These are phyloP conservation scores for Melinaea marsaeus DNA, from an alignment of 2,888 invertebrate species.

Conservation along the genomic window DNA sequence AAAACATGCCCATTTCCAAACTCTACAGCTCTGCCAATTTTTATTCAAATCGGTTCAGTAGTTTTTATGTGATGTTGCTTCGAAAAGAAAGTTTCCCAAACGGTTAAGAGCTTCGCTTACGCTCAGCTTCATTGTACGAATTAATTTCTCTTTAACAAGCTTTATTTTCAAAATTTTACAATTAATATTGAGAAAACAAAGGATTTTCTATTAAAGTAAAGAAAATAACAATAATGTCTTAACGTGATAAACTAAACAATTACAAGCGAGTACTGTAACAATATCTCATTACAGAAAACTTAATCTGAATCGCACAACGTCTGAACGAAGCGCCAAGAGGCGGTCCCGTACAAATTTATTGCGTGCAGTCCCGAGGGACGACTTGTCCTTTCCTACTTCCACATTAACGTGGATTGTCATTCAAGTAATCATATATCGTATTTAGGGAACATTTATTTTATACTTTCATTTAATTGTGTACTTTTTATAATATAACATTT, in stretches of 20 bases:
- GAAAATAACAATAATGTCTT: background rate
- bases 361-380: conserved; percentile 5
- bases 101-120: no score
- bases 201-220: no score
- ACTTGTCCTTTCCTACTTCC: conserved; percentile 5
- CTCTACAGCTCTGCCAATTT: no score
- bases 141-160: background rate
- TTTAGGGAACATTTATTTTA: no score
- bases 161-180: background rate
- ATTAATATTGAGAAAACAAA: background rate
- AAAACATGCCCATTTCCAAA: no score
- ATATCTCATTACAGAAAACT: background rate
- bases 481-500: no score
- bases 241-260: background rate
- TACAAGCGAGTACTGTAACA: background rate
- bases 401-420: conserved; percentile 3
- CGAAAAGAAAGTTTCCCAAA: no score
- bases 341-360: conserved; percentile 15
- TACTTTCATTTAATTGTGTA: no score
- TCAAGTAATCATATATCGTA: background rate
- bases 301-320: conserved; percentile 2
- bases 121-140: no score
- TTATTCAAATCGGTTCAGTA: no score
- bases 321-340: conserved; percentile 13
- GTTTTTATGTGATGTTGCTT: no score